Evolutionary conservation across 2,888 invertebrate genomes (phyloP), one percentile per base, ranked within the genome.

Genomic region (Meliscaeva auricollis): DNA sequence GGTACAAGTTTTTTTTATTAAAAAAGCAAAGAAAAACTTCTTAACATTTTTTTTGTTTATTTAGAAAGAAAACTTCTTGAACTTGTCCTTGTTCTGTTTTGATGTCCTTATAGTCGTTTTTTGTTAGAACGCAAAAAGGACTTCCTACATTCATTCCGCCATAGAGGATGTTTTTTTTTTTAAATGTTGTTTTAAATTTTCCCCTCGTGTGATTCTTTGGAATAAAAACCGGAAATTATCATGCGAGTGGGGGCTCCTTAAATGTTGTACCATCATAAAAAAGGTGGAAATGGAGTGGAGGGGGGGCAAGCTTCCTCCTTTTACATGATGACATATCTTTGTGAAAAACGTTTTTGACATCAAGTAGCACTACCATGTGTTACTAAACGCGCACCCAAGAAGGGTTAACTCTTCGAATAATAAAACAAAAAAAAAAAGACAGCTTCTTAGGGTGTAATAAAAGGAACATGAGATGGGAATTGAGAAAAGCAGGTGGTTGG

Each of bases 311-410:
- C 9, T 35, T 6, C 3, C 54, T 54, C 66, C 48, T 62, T 46
- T 41, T 20, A 50, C 20, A 41, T 62, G 44, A 68, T 74, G 74
- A 80, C 74, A 80, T 38, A 13, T 62, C 74, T 74, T 80, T 80
- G 68, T 68, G 64, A 68, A 22, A 64, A 79, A 80, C 68, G 60
- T 83, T 79, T 83, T 74, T 74, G 79, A 74, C 79, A 79, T 66
- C n/a, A 83, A 83, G 74, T 69, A 79, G 68, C 69, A 79, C 78
- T 68, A 52, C 52, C 58, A 69, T 74, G 79, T 79, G 79, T 79
- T 83, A 44, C 78, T 74, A 56, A 69, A 64, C 35, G 41, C 32
- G 22, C 38, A 69, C 50, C 74, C 62, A 20, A 54, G 17, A 69
- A 69, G 41, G 50, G 58, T 68, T 17, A 48, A 73, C 46, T 17